Percentiles rank a stretch among this genome's conserved stretches.
phyloP scores from a whole-genome alignment of 2,888 invertebrate genomes.

The Ommatoiulus sabulosus region DNA sequence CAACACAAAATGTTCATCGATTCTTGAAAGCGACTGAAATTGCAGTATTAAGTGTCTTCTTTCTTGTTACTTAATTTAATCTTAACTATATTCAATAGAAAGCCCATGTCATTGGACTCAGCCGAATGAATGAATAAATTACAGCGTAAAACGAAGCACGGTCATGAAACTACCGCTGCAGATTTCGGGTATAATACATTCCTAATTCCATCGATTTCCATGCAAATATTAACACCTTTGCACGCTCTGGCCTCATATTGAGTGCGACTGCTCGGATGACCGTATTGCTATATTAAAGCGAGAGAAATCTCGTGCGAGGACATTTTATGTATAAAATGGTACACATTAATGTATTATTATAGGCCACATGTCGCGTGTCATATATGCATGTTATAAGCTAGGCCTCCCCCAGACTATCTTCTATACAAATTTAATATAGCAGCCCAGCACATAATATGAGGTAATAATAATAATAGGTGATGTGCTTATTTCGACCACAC shows the following conservation, averaged over 20 bases:
- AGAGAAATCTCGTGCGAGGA: slow-evolving; percentile 48
- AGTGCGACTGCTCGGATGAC: slow-evolving; percentile 12
- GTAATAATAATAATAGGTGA: slow-evolving; percentile 48
- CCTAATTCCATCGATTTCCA: slow-evolving; percentile 38
- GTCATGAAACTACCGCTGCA: not conserved
- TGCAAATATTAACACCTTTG: not conserved
- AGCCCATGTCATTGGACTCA: not conserved
- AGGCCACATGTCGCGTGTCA: slow-evolving; percentile 48
- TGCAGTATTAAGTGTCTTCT: not conserved
- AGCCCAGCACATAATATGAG: slow-evolving; percentile 41
- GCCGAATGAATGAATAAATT: not conserved
- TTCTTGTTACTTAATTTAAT: not conserved
- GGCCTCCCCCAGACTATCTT: slow-evolving; percentile 38
- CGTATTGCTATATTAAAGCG: slow-evolving; percentile 41
- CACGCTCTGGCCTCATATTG: slow-evolving; percentile 1
- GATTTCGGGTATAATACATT: slow-evolving; percentile 10
- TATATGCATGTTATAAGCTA: slow-evolving; percentile 44
- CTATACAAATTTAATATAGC: slow-evolving; percentile 48
- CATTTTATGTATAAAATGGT: slow-evolving; percentile 48
- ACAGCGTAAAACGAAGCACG: not conserved
- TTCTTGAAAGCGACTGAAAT: not conserved
- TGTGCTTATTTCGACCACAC: slow-evolving; percentile 51
- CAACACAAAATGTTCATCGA: not conserved
- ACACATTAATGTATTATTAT: slow-evolving; percentile 48
- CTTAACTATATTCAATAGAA: not conserved